Evolutionary conservation across 2,113 vertebrate genomes (phyloP).

Genomic region (Dromiciops gliroides): DNA sequence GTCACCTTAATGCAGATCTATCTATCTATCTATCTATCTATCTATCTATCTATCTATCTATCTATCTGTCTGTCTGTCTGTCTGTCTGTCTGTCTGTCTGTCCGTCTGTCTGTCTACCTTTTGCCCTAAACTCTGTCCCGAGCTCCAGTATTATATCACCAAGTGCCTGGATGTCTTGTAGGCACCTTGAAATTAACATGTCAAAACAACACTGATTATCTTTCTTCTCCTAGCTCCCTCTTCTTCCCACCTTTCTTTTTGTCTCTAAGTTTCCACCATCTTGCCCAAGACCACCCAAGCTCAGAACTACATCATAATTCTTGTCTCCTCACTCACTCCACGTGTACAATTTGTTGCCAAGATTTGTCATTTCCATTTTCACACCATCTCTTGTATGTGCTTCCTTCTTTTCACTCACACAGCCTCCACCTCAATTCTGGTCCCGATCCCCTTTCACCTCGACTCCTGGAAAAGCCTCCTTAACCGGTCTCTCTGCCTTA

Average conservation of each 20-base stretch:
- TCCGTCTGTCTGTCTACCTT: no score
- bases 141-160: not conserved
- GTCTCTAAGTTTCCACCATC: no score
- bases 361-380: no score
- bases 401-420: not conserved
- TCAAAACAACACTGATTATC: not conserved
- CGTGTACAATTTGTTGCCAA: no score
- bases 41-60: not conserved
- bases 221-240: not conserved
- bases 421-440: not conserved
- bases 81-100: no score
- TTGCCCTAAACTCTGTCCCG: not conserved
- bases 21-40: no score
- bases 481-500: not conserved
- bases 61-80: no score
- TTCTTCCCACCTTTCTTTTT: not conserved
- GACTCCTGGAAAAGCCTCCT: not conserved
- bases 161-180: not conserved
- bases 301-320: no score
- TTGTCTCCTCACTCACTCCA: no score
- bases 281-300: not conserved
- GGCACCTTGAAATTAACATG: not conserved
- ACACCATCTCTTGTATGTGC: no score
- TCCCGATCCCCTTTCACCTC: not conserved
- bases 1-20: not conserved